Evolutionary conservation across 2,888 invertebrate species (phyloP).

Genomic region (Polydrusus pterygomalis): DNA sequence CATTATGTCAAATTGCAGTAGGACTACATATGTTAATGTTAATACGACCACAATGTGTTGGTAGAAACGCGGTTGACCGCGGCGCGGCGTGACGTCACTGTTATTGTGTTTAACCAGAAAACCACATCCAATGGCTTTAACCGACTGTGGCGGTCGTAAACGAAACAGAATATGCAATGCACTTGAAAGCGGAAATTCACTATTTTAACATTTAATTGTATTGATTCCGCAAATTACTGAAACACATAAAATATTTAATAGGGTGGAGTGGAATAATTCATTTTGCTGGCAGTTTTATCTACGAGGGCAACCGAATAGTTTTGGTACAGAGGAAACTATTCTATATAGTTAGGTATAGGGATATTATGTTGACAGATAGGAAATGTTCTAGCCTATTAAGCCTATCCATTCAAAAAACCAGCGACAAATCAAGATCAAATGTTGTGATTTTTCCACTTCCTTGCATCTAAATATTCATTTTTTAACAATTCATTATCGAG

Average conservation of each 20-base stretch:
- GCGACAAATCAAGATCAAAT: no score
- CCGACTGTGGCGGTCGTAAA: constrained; percentile 59
- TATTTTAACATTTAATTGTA: constrained; percentile 32
- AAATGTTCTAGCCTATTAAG: no score
- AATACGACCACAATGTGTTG: constrained; percentile 65
- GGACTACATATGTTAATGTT: constrained; percentile 68
- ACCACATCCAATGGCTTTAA: constrained; percentile 62
- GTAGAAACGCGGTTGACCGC: constrained; percentile 64
- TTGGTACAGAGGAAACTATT: no score
- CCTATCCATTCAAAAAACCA: no score
- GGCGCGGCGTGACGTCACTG: constrained; percentile 65
- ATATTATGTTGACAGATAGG: no score
- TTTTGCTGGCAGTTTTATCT: background rate
- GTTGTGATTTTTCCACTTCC: no score
- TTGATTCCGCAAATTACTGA: constrained; percentile 31
- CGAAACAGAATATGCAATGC: constrained; percentile 58
- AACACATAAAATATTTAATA: constrained; percentile 23
- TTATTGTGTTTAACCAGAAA: constrained; percentile 64
- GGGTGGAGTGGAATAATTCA: constrained; percentile 9
- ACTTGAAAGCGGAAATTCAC: constrained; percentile 51
- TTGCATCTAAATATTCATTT: no score
- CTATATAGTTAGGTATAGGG: no score
- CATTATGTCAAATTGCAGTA: constrained; percentile 65
- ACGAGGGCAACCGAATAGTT: no score
- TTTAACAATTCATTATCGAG: no score